phyloP scores from a whole-genome alignment of 2,113 vertebrate species.

The Ancistrus triradiatus region DNA sequence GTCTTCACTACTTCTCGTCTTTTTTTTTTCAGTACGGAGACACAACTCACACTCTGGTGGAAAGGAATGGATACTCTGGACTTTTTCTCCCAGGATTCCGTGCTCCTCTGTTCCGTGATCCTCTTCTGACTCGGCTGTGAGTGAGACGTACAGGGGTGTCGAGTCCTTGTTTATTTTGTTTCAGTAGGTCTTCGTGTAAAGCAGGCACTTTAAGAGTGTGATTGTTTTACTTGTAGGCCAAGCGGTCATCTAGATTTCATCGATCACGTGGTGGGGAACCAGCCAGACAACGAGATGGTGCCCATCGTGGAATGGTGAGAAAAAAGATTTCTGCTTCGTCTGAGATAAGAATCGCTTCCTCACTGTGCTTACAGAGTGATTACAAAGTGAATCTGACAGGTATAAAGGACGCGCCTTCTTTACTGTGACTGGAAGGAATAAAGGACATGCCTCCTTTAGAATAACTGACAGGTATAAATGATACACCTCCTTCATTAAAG shows the following conservation, averaged over 20 bases:
- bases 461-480: too few species aligned
- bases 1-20: too few species aligned
- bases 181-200: too few species aligned
- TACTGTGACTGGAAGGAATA: too few species aligned
- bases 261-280: conserved; percentile 93
- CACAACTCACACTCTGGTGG: conserved; percentile 92
- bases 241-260: conserved; percentile 74
- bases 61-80: conserved; percentile 81
- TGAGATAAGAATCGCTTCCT: too few species aligned
- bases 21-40: conserved; percentile 82
- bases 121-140: conserved; percentile 79
- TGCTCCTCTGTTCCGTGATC: conserved; percentile 67
- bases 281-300: conserved; percentile 85
- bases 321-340: neutral
- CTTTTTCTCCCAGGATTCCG: conserved; percentile 84
- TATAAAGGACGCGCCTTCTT: too few species aligned
- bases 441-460: too few species aligned
- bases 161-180: neutral
- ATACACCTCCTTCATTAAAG: too few species aligned
- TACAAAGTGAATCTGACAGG: too few species aligned
- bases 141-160: conserved; percentile 41
- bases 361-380: too few species aligned
- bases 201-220: neutral
- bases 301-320: conserved; percentile 84
- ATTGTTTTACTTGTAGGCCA: conserved; percentile 60